Evolutionary conservation across 2,113 vertebrate species (phyloP), one percentile per base, ranked within the genome.

Genomic region (Abramis brama): DNA sequence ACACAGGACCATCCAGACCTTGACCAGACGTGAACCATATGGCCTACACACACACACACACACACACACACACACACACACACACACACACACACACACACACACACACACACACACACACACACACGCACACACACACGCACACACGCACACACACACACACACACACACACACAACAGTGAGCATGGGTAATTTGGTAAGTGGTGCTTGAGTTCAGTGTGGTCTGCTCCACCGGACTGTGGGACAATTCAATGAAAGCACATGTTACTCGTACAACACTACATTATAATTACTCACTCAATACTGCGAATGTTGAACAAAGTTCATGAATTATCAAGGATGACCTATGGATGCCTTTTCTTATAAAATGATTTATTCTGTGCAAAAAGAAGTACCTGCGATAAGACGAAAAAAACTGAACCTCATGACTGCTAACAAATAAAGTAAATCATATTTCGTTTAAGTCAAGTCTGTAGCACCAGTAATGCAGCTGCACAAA

Each of bases 1-100:
- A 99, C 71, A 99, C 98, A 1, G 97, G 97, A 55, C 98, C 98
- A 0, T 98, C 97, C 15, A 98, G 94, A 62, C 98, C 98, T 93
- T 97, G 97, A 33, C 80, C 87, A 43, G 93, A 87, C 1, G 97
- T 97, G 92, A 96, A 99, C 98, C 98, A 99, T 89, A 99, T 23
- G 0, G 96, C 98, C 98, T 12, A 70, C 21, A 55, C 21, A 73
- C 4, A 79, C 59, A 89, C 60, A 36, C 71, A 64, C 83, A 84
- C 43, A 47, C 76, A 71, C 66, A 64, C 33, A 75, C 45, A 84
- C 45, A 33, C 27, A 59, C 79, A 30, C 27, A 30, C 27, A 87
- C 15, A 70, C 21, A 55, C 21, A 73, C 4, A 76, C 59, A 89
- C 60, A 36, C 71, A 64, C 30, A 87, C 15, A 70, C 21, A 55